A percentile compares a stretch with the other conserved stretches of the same genome.
Evolutionary conservation across 2,113 vertebrate species (phyloP).

Genomic region (Odobenus rosmarus): DNA sequence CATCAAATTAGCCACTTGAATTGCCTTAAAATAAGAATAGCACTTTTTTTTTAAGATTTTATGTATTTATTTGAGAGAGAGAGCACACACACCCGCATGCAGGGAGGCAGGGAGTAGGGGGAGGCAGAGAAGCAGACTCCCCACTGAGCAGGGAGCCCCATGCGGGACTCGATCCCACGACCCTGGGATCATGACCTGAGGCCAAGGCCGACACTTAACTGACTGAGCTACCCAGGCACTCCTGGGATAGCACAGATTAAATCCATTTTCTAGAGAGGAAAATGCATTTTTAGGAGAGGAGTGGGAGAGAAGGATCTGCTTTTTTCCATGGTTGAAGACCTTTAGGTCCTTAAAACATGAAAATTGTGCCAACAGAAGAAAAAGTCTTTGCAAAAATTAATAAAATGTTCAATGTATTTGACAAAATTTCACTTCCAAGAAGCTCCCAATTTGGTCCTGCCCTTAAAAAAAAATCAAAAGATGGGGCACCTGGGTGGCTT

Average conservation of each 20-base stretch:
- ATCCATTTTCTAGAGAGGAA: constrained; percentile 24
- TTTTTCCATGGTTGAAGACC: constrained; percentile 10
- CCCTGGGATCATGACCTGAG: background rate
- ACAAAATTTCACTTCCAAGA: background rate
- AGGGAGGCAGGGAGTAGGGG: background rate
- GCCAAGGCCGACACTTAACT: background rate
- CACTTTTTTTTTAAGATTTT: background rate
- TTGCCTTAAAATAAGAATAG: constrained; percentile 12
- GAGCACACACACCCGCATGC: rapidly evolving
- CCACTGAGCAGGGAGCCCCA: background rate
- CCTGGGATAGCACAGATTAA: background rate
- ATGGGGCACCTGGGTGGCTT: too few species aligned
- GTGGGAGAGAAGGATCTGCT: background rate
- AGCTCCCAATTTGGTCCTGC: background rate
- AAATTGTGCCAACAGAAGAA: background rate
- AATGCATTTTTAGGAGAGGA: background rate
- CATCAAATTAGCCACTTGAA: constrained; percentile 51
- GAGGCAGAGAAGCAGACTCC: background rate
- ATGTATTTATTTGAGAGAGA: background rate
- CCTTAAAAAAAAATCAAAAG: background rate
- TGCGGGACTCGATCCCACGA: background rate
- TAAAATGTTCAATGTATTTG: background rate
- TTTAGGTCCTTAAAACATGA: constrained; percentile 7
- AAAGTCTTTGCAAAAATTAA: background rate
- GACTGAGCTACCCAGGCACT: background rate